Percentiles rank a stretch among this genome's conserved stretches.
phyloP scores from a whole-genome alignment of 2,113 vertebrate species.

The Laticauda colubrina region DNA sequence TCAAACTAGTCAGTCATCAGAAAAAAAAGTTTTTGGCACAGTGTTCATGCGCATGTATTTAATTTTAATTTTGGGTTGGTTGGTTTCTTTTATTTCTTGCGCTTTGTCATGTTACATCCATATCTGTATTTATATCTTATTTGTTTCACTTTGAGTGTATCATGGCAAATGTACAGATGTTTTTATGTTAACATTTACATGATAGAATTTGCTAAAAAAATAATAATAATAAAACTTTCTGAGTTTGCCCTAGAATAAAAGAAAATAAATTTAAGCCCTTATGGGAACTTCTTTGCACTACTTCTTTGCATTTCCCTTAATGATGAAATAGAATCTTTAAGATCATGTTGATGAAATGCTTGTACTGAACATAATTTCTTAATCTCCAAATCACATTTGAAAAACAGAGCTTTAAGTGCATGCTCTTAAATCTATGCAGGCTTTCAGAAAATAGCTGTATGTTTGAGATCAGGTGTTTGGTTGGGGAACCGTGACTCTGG shows the following conservation, averaged over 20 bases:
- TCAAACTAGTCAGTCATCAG: conserved; percentile 61
- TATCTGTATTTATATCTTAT: conserved; percentile 93
- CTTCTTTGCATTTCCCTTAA: neutral
- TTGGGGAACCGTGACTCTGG: neutral
- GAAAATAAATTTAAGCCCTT: conserved; percentile 54
- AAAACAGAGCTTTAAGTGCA: neutral
- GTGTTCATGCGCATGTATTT: conserved; percentile 82
- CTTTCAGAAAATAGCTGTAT: neutral
- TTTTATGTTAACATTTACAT: conserved; percentile 89
- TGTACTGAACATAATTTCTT: neutral
- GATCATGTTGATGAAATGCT: neutral
- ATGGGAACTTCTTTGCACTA: neutral
- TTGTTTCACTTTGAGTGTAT: conserved; percentile 84
- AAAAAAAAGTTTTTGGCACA: conserved; percentile 65
- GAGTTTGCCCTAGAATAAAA: conserved; percentile 92
- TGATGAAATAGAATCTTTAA: neutral
- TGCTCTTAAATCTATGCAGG: neutral
- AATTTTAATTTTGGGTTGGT: conserved; percentile 45
- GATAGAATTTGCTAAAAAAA: conserved; percentile 95
- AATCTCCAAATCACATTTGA: neutral
- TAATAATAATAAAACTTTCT: conserved; percentile 74
- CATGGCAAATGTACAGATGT: conserved; percentile 91
- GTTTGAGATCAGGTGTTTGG: neutral
- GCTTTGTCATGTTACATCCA: conserved; percentile 84
- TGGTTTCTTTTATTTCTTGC: conserved; percentile 40